Evolutionary conservation across 2,113 vertebrate genomes (phyloP), one percentile per base, ranked within the genome.

Genomic region (Sylvicapra grimmia): DNA sequence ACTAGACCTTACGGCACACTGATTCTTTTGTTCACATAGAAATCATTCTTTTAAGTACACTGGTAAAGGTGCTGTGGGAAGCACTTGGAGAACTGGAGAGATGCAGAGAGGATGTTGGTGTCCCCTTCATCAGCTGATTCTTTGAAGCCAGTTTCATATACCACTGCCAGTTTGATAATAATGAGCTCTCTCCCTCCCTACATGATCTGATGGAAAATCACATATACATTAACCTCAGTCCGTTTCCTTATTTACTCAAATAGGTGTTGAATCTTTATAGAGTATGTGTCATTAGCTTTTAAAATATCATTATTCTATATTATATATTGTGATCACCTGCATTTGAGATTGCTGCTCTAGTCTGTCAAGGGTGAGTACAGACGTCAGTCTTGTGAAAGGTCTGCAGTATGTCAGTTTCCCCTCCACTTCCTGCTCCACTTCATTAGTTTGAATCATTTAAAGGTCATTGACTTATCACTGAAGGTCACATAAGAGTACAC

Each of bases 11-110:
- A 56, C 13, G 3, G 87, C 5, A 75, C 19, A 68, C 1, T 1
- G 40, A 72, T 87, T 92, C 51, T 87, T 96, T 85, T n/a, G 4
- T 40, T 94, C 79, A 90, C 97, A 96, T 94, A 90, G 83, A 97
- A 98, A 93, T 54, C 97, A 97, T 95, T 58, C 95, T 97, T 95
- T 93, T 96, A 96, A 96, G 49, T 54, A 90, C 93, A 85, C 85
- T 95, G 59, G 90, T 93, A 92, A 98, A 97, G 94, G 96, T 51
- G 86, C 61, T 94, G 23, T 21, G 97, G 58, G 58, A 96, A 95
- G 88, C 36, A 72, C 63, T 75, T 44, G 31, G 56, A 98, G 65
- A 53, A 40, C 56, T 86, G 53, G 90, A 97, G 68, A 96, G 36
- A 96, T 93, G n/a, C 44, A 80, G 92, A 68, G 72, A 86, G 87